phyloP scores from a whole-genome alignment of 2,113 vertebrate species.

The Saccopteryx bilineata region DNA sequence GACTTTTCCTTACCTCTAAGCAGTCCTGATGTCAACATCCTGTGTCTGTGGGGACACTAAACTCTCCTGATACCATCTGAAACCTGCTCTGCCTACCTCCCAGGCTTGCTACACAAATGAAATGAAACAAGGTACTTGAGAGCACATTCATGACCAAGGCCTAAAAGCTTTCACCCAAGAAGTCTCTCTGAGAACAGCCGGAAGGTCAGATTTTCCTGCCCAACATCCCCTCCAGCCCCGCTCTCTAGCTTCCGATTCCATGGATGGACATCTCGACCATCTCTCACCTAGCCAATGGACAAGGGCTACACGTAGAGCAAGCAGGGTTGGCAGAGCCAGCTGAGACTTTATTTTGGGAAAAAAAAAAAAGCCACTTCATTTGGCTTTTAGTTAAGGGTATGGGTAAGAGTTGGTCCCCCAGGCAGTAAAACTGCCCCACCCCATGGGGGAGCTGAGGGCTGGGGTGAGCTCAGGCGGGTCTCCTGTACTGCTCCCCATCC shows the following conservation, averaged over 20 bases:
- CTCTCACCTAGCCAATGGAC: not conserved
- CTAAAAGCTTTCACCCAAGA: not conserved
- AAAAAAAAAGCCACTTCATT: not conserved
- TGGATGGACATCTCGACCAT: not conserved
- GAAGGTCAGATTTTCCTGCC: not conserved
- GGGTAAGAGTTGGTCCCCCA: not conserved
- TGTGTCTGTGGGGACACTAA: not conserved
- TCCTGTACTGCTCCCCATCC: not conserved
- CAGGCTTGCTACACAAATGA: not conserved
- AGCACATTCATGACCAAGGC: not conserved
- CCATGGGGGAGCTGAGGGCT: not conserved
- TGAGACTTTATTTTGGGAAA: conserved; percentile 76
- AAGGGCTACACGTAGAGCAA: not conserved
- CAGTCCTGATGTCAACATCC: not conserved
- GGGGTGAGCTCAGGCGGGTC: not conserved
- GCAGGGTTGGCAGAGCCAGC: not conserved
- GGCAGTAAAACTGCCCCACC: not conserved
- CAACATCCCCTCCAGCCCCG: not conserved
- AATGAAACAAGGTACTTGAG: not conserved
- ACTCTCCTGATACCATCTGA: not conserved
- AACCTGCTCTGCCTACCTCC: not conserved
- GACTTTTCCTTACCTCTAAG: not conserved
- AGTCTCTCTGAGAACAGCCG: not conserved
- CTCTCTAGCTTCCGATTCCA: not conserved
- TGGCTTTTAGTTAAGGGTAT: not conserved